Percentiles rank a stretch among this genome's conserved stretches.
These are phyloP conservation scores for Nothocercus nigrocapillus DNA, from an alignment of 2,113 vertebrate species.

Conservation along the genomic window DNA sequence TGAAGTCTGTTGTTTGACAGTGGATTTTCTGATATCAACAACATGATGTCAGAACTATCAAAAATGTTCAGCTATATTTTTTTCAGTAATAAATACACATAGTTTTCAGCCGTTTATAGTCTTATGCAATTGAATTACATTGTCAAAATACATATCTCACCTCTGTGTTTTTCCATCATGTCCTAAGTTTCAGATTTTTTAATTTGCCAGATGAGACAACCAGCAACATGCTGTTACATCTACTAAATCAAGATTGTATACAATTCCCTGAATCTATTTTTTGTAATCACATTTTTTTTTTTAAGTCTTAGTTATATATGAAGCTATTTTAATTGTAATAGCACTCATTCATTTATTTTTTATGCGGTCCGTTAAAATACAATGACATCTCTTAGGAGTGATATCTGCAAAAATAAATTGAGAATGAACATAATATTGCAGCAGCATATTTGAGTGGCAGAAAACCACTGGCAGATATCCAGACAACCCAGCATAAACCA, in stretches of 20 bases:
- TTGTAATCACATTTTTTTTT: background rate
- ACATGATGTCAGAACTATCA: too few relatives aligned
- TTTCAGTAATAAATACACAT: background rate
- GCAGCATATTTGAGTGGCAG: background rate
- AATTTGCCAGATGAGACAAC: background rate
- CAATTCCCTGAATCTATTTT: background rate
- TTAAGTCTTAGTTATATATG: background rate
- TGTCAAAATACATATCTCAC: background rate
- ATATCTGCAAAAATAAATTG: background rate
- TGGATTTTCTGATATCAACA: background rate
- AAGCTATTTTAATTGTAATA: background rate
- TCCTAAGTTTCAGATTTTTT: background rate
- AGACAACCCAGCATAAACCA: background rate
- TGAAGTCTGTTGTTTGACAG: background rate
- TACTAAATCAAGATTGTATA: background rate
- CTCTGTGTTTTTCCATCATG: background rate
- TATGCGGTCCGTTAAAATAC: background rate
- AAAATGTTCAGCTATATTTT: background rate
- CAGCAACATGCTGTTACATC: background rate
- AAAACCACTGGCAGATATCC: background rate
- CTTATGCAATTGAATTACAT: background rate
- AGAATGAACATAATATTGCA: background rate
- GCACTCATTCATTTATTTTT: background rate
- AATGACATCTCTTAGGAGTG: background rate
- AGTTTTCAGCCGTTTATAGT: background rate